A percentile compares a stretch with the other conserved stretches of the same genome.
These are phyloP conservation scores for Chouioia cunea DNA, from an alignment of 2,888 invertebrate species.

Conservation along the genomic window DNA sequence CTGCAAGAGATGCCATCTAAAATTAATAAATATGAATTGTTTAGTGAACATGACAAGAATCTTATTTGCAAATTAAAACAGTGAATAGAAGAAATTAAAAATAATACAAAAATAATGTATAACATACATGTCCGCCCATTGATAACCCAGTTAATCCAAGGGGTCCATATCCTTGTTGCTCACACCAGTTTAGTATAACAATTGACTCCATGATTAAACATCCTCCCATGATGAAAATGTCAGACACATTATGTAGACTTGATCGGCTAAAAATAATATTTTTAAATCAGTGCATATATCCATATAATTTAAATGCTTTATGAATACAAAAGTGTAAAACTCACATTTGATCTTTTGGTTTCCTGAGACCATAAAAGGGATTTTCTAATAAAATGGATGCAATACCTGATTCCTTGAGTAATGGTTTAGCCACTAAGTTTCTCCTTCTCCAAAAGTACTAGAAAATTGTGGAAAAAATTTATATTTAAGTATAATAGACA, in stretches of 20 bases:
- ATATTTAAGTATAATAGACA: slow-evolving; percentile 26
- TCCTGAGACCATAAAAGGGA: slow-evolving; percentile 93
- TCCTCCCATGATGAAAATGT: slow-evolving; percentile 99
- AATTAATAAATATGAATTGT: slow-evolving; percentile 11
- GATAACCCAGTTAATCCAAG: slow-evolving; percentile 95
- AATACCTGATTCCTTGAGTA: slow-evolving; percentile 89
- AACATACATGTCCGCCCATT: slow-evolving; percentile 96
- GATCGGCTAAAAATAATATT: slow-evolving; percentile 78
- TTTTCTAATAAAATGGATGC: slow-evolving; percentile 96
- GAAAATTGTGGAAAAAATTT: slow-evolving; percentile 44
- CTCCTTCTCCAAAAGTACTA: slow-evolving; percentile 93
- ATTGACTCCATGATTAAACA: slow-evolving; percentile 94
- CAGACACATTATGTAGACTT: slow-evolving; percentile 93
- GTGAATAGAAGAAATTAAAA: slow-evolving; percentile 2
- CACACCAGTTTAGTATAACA: slow-evolving; percentile 94
- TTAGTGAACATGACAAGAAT: background rate
- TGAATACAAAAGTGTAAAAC: slow-evolving; percentile 51
- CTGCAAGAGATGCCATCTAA: slow-evolving; percentile 97
- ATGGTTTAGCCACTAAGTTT: slow-evolving; percentile 89
- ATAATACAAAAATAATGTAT: background rate
- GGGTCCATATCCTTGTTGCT: slow-evolving; percentile 90
- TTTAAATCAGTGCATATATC: slow-evolving; percentile 5
- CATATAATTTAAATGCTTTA: slow-evolving; percentile 26
- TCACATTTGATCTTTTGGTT: slow-evolving; percentile 89
- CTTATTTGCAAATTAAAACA: background rate